A percentile compares a stretch with the other conserved stretches of the same genome.
Conservation (phyloP, 2,797 vertebrate genomes). For the Halcyon leucocephala region DNA sequence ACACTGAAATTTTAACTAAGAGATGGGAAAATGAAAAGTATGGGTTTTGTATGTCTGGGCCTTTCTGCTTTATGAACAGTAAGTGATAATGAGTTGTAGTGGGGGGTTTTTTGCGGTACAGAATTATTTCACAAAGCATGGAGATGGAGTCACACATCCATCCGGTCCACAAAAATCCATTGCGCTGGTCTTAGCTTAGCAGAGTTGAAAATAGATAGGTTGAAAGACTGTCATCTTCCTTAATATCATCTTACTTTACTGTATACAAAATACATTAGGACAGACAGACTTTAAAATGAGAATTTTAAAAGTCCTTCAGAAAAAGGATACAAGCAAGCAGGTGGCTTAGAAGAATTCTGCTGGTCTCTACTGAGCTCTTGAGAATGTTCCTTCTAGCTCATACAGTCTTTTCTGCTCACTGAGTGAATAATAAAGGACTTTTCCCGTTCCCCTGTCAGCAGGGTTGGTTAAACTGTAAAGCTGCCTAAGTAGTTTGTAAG, state of each 20-base stretch:
- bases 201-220: neutral
- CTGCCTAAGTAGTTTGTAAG: neutral
- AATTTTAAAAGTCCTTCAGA: neutral
- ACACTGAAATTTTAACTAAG: neutral
- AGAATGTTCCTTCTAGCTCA: neutral
- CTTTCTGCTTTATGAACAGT: neutral
- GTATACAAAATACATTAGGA: neutral
- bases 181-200: neutral
- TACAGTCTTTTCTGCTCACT: neutral
- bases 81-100: neutral
- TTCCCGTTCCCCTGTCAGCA: neutral
- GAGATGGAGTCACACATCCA: neutral
- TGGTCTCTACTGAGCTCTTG: neutral
- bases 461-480: neutral
- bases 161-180: neutral
- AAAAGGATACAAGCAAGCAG: neutral
- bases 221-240: neutral
- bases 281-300: neutral
- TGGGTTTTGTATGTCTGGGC: neutral
- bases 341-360: neutral
- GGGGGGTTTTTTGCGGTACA: neutral
- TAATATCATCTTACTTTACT: neutral
- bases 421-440: constrained; percentile 1
- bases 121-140: neutral
- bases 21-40: neutral